Percentiles rank a stretch among this genome's conserved stretches.
Evolutionary conservation across 2,888 invertebrate species (phyloP).

Genomic region (Andrena trimmerana): DNA sequence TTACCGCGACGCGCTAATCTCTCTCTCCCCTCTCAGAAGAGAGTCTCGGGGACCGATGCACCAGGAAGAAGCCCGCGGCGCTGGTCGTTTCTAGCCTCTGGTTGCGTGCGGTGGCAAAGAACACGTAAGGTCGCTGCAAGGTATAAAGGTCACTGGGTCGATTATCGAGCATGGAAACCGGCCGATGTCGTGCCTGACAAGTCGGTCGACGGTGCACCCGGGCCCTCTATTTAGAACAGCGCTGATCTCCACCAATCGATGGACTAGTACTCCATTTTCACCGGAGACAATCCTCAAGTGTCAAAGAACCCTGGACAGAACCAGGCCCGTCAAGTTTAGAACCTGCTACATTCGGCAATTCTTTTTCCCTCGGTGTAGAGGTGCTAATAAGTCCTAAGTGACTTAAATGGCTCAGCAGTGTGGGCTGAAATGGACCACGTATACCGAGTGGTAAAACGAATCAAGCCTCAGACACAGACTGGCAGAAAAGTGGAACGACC

Average conservation of each 20-base stretch:
- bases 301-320: neutral
- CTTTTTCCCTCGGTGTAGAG: neutral
- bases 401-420: too few species aligned
- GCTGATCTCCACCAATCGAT: neutral
- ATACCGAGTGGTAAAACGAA: too few species aligned
- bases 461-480: too few species aligned
- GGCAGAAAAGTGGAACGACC: too few species aligned
- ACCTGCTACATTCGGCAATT: neutral
- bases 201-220: conserved; percentile 27
- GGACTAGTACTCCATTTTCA: neutral
- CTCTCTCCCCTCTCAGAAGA: conserved; percentile 3
- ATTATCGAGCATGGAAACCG: conserved; percentile 58
- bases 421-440: too few species aligned
- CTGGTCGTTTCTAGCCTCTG: too few species aligned
- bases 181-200: conserved; percentile 50
- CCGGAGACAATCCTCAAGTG: neutral
- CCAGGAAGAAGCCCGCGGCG: conserved; percentile 33
- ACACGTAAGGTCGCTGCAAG: conserved; percentile 39
- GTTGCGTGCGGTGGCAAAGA: conserved; percentile 38
- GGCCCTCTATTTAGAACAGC: conserved; percentile 20
- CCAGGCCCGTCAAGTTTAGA: too few species aligned
- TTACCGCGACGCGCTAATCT: too few species aligned
- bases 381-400: too few species aligned
- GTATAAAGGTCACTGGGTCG: conserved; percentile 73
- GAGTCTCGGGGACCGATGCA: conserved; percentile 34